These are phyloP conservation scores for Electrona antarctica DNA, from an alignment of 2,113 vertebrate species.

Conservation along the genomic window DNA sequence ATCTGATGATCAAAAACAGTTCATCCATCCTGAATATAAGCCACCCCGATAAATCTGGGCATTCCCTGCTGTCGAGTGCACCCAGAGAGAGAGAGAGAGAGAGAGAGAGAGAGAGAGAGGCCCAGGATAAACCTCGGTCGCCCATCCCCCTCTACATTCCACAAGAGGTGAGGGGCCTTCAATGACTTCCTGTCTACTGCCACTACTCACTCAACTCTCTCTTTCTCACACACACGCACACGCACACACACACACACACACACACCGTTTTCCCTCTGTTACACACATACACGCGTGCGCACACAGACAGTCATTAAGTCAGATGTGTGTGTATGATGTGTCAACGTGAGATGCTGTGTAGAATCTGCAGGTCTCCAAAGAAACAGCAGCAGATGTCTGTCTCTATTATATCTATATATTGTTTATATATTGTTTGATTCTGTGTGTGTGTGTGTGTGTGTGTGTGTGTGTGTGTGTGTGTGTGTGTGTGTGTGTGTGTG, in stretches of 20 bases:
- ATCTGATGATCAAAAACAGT: too few species aligned
- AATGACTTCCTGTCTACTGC: constrained; percentile 67
- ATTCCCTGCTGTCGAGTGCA: too few species aligned
- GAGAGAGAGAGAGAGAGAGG: too few species aligned
- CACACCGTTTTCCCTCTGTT: neutral
- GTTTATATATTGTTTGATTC: too few species aligned
- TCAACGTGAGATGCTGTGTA: too few species aligned
- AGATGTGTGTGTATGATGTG: constrained; percentile 8
- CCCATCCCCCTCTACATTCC: constrained; percentile 61
- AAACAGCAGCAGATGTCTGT: too few species aligned
- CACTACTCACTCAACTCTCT: constrained; percentile 2
- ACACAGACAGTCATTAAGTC: constrained; percentile 15
- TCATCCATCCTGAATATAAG: too few species aligned
- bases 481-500: neutral
- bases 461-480: neutral
- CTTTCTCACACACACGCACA: constrained; percentile 11
- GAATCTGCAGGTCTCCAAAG: too few species aligned
- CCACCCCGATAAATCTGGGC: too few species aligned
- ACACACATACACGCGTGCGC: constrained; percentile 21
- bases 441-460: neutral
- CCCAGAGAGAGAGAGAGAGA: too few species aligned
- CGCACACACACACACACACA: neutral
- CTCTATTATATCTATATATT: constrained; percentile 1
- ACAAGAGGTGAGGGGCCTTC: constrained; percentile 62
- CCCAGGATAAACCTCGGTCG: constrained; percentile 23